Percentiles rank a stretch among this genome's conserved stretches.
Conservation (phyloP, 2,888 invertebrate genomes). For the Mesorhabditis spiculigera region DNA sequence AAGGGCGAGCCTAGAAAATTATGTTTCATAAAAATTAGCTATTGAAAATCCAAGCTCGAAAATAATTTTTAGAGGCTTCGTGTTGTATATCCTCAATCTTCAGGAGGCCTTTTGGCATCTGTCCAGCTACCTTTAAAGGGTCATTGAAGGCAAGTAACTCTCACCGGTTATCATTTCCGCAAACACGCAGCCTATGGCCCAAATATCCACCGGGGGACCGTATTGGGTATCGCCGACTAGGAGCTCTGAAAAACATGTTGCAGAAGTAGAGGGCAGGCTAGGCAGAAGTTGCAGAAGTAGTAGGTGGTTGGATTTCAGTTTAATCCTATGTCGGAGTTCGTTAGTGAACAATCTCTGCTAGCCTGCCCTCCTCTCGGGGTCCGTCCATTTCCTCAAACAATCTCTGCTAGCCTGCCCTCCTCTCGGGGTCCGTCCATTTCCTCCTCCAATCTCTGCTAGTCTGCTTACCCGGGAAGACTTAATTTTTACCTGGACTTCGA, state of each 20-base stretch:
- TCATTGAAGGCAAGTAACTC: not conserved
- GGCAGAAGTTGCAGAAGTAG: not conserved
- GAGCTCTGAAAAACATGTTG: constrained; percentile 67
- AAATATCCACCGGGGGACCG: constrained; percentile 80
- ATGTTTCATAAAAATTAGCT: not conserved
- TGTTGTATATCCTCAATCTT: too few species aligned
- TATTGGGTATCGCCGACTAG: constrained; percentile 86
- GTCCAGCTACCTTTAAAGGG: not conserved
- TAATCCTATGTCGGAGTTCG: too few species aligned
- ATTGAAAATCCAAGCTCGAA: too few species aligned
- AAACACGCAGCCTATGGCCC: constrained; percentile 80
- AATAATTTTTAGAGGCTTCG: too few species aligned
- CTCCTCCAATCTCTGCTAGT: too few species aligned
- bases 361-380: too few species aligned
- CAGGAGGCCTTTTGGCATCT: not conserved
- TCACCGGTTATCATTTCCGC: constrained; percentile 62
- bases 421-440: too few species aligned
- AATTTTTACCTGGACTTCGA: constrained; percentile 62
- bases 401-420: too few species aligned
- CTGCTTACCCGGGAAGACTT: too few species aligned
- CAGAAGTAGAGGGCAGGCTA: not conserved
- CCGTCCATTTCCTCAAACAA: too few species aligned
- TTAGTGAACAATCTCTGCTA: too few species aligned
- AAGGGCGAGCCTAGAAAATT: not conserved
- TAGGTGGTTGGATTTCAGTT: not conserved